These are phyloP conservation scores for Triplophysa yarkandensis DNA, from an alignment of 2,797 vertebrate species.

Conservation along the genomic window DNA sequence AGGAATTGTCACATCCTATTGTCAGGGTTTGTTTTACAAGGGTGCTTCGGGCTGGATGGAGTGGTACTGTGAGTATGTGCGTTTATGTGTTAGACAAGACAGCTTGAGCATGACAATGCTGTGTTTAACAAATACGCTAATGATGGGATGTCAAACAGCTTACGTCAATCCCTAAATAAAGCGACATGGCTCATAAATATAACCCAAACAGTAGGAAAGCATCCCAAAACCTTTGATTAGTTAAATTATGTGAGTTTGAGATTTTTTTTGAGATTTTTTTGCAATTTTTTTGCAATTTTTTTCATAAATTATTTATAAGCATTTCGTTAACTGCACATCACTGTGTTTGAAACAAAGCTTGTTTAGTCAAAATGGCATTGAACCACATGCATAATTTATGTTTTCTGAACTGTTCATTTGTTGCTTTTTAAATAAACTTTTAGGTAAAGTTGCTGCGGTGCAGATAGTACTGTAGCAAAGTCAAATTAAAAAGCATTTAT, in stretches of 20 bases:
- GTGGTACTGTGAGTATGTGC: background rate
- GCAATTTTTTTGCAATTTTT: background rate
- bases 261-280: background rate
- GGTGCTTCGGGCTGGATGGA: background rate
- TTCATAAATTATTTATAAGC: background rate
- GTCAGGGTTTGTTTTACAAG: slow-evolving; percentile 30
- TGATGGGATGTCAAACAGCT: background rate
- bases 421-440: background rate
- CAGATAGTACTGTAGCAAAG: background rate
- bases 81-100: background rate
- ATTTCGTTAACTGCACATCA: background rate
- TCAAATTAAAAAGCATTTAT: background rate
- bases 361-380: background rate
- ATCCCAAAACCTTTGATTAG: background rate
- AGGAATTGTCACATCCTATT: slow-evolving; percentile 40
- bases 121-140: slow-evolving; percentile 5
- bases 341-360: background rate
- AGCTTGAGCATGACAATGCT: background rate
- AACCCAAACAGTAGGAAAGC: background rate
- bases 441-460: background rate
- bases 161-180: background rate
- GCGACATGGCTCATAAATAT: background rate
- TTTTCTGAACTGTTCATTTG: background rate
- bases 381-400: background rate
- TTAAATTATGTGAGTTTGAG: background rate